These are phyloP conservation scores for Eilema depressum DNA, from an alignment of 2,888 invertebrate genomes.

Conservation along the genomic window DNA sequence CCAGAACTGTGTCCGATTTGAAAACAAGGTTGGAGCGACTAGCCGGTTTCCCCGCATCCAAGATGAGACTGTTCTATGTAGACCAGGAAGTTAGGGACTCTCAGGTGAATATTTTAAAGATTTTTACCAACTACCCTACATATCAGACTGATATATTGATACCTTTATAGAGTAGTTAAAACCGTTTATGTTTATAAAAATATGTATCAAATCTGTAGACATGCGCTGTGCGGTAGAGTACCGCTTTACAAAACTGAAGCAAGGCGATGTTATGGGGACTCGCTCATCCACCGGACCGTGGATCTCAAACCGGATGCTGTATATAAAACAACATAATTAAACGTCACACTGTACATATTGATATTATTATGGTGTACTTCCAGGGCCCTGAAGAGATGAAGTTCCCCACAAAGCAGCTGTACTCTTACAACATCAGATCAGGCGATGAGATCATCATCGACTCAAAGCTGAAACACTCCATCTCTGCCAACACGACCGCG, in stretches of 20 bases:
- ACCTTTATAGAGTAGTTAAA: too few species aligned
- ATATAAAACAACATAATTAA: neutral
- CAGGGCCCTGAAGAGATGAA: conserved; percentile 95
- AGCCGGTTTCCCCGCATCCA: conserved; percentile 93
- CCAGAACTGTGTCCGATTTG: conserved; percentile 92
- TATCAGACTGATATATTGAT: too few species aligned
- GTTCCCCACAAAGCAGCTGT: conserved; percentile 95
- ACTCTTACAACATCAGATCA: conserved; percentile 95
- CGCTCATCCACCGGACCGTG: too few species aligned
- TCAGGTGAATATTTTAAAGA: conserved; percentile 69
- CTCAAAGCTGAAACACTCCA: conserved; percentile 89
- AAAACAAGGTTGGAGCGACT: conserved; percentile 93
- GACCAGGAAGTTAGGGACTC: conserved; percentile 92
- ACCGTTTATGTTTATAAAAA: neutral
- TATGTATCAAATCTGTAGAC: neutral
- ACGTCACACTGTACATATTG: conserved; percentile 20
- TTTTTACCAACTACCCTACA: neutral
- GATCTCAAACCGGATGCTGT: neutral
- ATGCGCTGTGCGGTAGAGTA: too few species aligned
- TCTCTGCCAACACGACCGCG: conserved; percentile 72
- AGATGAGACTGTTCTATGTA: conserved; percentile 96
- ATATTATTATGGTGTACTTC: conserved; percentile 54
- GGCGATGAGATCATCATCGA: conserved; percentile 97
- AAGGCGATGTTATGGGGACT: too few species aligned
- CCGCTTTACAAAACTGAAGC: too few species aligned